Percentiles rank a stretch among this genome's conserved stretches.
Conservation (phyloP, 2,888 invertebrate genomes). For the Limnephilus marmoratus region DNA sequence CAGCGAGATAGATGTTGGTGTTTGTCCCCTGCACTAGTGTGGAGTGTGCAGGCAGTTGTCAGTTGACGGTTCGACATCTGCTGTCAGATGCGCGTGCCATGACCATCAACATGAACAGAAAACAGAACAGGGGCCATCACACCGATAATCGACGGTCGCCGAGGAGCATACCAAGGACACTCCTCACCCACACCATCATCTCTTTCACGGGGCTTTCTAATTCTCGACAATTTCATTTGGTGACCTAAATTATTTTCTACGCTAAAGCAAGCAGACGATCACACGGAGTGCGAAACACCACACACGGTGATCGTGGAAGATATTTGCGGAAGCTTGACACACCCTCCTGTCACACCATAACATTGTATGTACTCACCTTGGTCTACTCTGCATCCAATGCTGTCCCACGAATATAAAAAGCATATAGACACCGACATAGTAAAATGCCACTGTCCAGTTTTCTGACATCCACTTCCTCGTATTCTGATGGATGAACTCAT, state of each 20-base stretch:
- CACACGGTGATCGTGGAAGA: neutral
- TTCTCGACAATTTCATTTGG: conserved; percentile 47
- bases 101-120: neutral
- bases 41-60: neutral
- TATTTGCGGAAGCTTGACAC: conserved; percentile 43
- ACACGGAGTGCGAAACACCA: neutral
- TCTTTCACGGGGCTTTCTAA: conserved; percentile 49
- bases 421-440: conserved; percentile 93
- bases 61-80: neutral
- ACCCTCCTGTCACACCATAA: conserved; percentile 47
- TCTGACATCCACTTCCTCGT: conserved; percentile 96
- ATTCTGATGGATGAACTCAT: conserved; percentile 92
- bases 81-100: conserved; percentile 13
- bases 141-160: neutral
- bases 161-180: conserved; percentile 43
- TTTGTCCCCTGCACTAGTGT: neutral
- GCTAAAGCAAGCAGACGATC: conserved; percentile 9
- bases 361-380: conserved; percentile 75
- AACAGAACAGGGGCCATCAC: neutral
- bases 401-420: conserved; percentile 95
- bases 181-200: conserved; percentile 44
- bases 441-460: conserved; percentile 97
- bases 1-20: neutral
- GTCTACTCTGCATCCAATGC: conserved; percentile 94
- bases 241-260: conserved; percentile 46